These are phyloP conservation scores for Echinops telfairi DNA, from an alignment of 2,113 vertebrate species.

Conservation along the genomic window DNA sequence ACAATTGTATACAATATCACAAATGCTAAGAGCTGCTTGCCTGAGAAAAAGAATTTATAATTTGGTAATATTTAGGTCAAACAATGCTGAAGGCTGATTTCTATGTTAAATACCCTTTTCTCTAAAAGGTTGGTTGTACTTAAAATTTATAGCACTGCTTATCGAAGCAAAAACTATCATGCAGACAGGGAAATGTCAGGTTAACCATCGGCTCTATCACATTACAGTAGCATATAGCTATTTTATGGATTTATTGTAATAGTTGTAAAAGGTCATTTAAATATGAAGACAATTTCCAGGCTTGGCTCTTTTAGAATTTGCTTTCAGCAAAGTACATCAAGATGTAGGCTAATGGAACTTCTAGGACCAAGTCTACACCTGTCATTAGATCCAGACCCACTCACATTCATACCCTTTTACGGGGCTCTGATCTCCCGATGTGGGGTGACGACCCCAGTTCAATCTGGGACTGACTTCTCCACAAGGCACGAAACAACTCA, in stretches of 20 bases:
- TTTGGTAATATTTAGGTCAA: constrained; percentile 71
- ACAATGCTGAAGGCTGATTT: constrained; percentile 70
- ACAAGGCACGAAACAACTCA: neutral
- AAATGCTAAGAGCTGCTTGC: constrained; percentile 26
- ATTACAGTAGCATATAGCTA: constrained; percentile 47
- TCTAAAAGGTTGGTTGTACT: constrained; percentile 64
- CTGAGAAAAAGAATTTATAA: constrained; percentile 45
- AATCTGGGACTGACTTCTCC: neutral
- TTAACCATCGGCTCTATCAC: constrained; percentile 30
- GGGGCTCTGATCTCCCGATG: neutral
- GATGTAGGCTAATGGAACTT: constrained; percentile 40
- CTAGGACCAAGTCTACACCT: neutral
- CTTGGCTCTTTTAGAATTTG: constrained; percentile 67
- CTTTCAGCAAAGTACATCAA: constrained; percentile 73
- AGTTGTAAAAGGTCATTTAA: constrained; percentile 82
- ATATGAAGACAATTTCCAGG: constrained; percentile 70
- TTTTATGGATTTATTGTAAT: constrained; percentile 77
- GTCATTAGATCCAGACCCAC: neutral
- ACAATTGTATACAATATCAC: neutral
- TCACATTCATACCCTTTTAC: neutral
- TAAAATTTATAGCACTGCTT: constrained; percentile 76
- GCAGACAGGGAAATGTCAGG: constrained; percentile 66
- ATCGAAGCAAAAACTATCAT: constrained; percentile 67
- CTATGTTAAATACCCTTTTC: constrained; percentile 66
- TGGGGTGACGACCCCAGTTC: neutral